phyloP scores from a whole-genome alignment of 2,113 vertebrate species.

The Jaculus jaculus region DNA sequence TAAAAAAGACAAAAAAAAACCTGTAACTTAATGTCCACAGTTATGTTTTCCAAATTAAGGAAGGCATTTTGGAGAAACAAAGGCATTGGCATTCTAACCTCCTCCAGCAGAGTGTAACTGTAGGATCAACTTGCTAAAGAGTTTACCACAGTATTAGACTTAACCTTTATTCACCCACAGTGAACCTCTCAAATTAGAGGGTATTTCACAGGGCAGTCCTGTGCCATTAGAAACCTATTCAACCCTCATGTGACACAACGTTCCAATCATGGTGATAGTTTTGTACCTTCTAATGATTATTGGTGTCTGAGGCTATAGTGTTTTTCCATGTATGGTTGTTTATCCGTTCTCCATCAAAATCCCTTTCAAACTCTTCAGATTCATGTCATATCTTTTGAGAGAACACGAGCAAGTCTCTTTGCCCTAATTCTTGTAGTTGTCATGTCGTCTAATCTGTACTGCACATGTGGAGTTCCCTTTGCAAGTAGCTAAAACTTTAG shows the following conservation, averaged over 20 bases:
- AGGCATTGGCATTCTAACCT: neutral
- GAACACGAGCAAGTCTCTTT: conserved; percentile 4
- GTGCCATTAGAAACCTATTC: neutral
- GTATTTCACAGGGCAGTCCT: neutral
- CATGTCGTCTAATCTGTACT: neutral
- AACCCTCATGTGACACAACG: neutral
- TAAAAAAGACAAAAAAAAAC: too few species aligned
- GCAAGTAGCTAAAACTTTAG: neutral
- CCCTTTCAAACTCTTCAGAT: neutral
- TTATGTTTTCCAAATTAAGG: neutral
- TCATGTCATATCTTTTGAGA: neutral
- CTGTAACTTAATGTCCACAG: neutral
- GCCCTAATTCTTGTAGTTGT: neutral
- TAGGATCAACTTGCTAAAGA: neutral
- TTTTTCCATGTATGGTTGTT: neutral
- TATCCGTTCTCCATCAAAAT: neutral
- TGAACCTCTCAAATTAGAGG: neutral
- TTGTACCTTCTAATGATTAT: neutral
- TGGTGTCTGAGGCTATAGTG: neutral
- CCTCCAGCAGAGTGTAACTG: neutral
- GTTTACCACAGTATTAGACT: neutral
- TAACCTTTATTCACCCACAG: neutral
- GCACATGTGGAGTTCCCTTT: neutral
- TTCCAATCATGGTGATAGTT: neutral
- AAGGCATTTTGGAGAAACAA: neutral